Percentiles rank a stretch among this genome's conserved stretches.
These are phyloP conservation scores for Chymomyza procnemis DNA, from an alignment of 2,888 invertebrate genomes.

Conservation along the genomic window DNA sequence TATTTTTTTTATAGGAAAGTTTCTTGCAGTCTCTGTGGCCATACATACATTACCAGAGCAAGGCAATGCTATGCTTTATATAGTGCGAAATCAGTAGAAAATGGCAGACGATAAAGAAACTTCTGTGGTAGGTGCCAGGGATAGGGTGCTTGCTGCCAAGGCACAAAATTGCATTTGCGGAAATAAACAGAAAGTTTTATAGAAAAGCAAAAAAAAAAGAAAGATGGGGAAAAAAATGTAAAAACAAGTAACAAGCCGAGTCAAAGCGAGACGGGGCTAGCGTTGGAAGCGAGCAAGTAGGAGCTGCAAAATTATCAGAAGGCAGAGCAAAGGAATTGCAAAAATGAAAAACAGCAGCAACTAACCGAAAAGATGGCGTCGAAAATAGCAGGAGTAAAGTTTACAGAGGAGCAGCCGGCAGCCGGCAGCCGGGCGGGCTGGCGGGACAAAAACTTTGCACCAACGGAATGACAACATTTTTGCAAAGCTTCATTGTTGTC, in stretches of 20 bases:
- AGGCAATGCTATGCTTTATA: conserved; percentile 60
- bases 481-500: conserved; percentile 71
- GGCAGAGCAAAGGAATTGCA: conserved; percentile 20
- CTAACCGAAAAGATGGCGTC: neutral
- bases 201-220: conserved; percentile 16
- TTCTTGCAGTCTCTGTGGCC: conserved; percentile 45
- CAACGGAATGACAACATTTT: conserved; percentile 75
- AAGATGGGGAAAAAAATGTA: conserved; percentile 19
- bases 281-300: conserved; percentile 3
- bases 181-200: conserved; percentile 70
- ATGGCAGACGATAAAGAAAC: conserved; percentile 66
- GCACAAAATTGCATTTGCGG: conserved; percentile 68
- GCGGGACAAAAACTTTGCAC: conserved; percentile 57
- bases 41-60: conserved; percentile 52
- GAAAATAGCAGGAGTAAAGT: neutral
- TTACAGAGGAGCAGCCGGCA: neutral
- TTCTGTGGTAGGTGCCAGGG: conserved; percentile 27
- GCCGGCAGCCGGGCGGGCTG: conserved; percentile 7
- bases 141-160: conserved; percentile 13
- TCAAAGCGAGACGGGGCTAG: conserved; percentile 1
- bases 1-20: conserved; percentile 28
- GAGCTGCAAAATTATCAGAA: conserved; percentile 33
- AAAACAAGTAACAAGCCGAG: conserved; percentile 5
- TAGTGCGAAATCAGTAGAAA: conserved; percentile 70
- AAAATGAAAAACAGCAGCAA: conserved; percentile 52